These are phyloP conservation scores for Tangara arthus DNA, from an alignment of 2,797 vertebrate genomes.

Conservation along the genomic window DNA sequence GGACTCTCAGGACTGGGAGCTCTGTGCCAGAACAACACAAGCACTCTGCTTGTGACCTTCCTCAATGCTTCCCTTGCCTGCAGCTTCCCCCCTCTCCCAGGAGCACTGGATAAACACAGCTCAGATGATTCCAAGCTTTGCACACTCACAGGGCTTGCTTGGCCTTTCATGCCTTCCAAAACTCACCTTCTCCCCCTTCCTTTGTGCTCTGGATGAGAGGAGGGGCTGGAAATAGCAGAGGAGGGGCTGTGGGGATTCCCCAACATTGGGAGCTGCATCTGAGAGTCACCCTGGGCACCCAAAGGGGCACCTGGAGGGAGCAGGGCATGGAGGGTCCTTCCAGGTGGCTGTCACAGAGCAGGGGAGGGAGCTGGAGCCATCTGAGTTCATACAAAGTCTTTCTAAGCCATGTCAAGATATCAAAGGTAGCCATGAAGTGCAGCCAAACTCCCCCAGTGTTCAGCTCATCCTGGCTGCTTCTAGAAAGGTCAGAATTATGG, in stretches of 20 bases:
- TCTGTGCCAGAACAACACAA: slow-evolving; percentile 11
- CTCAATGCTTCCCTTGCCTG: neutral
- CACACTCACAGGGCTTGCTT: neutral
- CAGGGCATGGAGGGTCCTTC: neutral
- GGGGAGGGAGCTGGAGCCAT: neutral
- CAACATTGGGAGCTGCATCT: rapidly evolving
- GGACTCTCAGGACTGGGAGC: neutral
- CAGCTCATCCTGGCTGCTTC: neutral
- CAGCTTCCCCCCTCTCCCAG: neutral
- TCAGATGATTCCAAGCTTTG: neutral
- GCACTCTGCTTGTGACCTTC: neutral
- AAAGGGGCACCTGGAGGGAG: neutral
- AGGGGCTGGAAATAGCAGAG: neutral
- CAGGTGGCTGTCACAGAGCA: neutral
- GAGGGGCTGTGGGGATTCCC: neutral
- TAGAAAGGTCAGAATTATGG: neutral
- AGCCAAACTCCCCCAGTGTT: neutral
- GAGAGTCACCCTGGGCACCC: neutral
- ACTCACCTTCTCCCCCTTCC: neutral
- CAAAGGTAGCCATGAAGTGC: neutral
- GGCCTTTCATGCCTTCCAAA: neutral
- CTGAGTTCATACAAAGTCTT: neutral
- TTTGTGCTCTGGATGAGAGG: neutral
- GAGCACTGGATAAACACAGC: neutral
- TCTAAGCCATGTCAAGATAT: rapidly evolving